Percentiles rank a stretch among this genome's conserved stretches.
phyloP scores from a whole-genome alignment of 2,888 invertebrate genomes.

The Drosophila neonasuta region DNA sequence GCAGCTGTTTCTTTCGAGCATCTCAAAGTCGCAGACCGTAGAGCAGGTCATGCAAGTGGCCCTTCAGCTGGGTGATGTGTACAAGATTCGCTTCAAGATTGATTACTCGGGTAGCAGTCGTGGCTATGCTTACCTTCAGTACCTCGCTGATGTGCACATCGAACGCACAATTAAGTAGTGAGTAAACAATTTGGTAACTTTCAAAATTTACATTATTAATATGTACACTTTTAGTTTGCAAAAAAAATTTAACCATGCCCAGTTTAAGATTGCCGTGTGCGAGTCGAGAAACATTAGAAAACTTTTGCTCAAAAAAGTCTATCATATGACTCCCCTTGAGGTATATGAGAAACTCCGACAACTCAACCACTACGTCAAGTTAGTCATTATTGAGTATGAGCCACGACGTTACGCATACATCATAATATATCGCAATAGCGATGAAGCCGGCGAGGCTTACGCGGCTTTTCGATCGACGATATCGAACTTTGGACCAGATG shows the following conservation, averaged over 20 bases:
- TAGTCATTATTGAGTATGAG: slow-evolving; percentile 51
- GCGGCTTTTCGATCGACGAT: slow-evolving; percentile 26
- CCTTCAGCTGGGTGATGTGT: slow-evolving; percentile 69
- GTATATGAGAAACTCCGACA: slow-evolving; percentile 56
- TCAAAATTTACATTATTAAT: neutral
- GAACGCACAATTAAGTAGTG: slow-evolving; percentile 56
- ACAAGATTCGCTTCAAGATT: slow-evolving; percentile 73
- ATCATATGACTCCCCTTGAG: slow-evolving; percentile 45
- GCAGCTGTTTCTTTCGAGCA: slow-evolving; percentile 49
- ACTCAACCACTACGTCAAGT: slow-evolving; percentile 50
- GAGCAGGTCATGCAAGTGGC: slow-evolving; percentile 64
- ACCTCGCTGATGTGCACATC: slow-evolving; percentile 52
- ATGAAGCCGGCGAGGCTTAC: slow-evolving; percentile 68
- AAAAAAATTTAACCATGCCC: slow-evolving; percentile 21
- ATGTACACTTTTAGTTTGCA: slow-evolving; percentile 48
- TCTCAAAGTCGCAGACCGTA: slow-evolving; percentile 35
- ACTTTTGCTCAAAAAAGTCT: slow-evolving; percentile 45
- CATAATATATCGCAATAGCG: slow-evolving; percentile 72
- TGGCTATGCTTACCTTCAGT: slow-evolving; percentile 78
- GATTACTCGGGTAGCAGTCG: slow-evolving; percentile 65
- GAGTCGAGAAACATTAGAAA: slow-evolving; percentile 66
- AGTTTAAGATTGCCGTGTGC: slow-evolving; percentile 47
- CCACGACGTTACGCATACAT: slow-evolving; percentile 56
- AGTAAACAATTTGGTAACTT: slow-evolving; percentile 1
- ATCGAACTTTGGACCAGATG: slow-evolving; percentile 29